Evolutionary conservation across 2,888 invertebrate species (phyloP), one percentile per base, ranked within the genome.

Genomic region (Rhingia campestris): DNA sequence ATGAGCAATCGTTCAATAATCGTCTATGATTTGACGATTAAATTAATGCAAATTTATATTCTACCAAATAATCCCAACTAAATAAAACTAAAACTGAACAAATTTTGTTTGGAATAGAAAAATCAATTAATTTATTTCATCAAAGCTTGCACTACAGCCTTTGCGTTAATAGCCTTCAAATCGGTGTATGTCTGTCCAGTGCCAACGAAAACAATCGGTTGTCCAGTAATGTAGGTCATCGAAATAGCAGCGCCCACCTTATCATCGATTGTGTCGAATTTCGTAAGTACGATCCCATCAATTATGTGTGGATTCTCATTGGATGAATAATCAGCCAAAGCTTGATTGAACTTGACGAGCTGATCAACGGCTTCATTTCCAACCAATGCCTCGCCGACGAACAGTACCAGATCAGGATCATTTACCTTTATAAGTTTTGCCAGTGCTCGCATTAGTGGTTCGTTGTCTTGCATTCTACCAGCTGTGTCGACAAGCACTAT

Each of bases 361-460:
- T 99, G 99, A 93, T 99, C 99, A 30, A 99, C 99, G 12, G 99
- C 99, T 90, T 99, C 99, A 91, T 99, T 99, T 35, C 99, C 99
- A 0, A 99, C 99, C n/a, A 99, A 92, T 0, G 99, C 99, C 91
- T 99, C 99, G 0, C 99, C 99, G 7, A 99, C 99, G 92, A 99
- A 99, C n/a, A 99, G 93, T 2, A 99, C 99, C 90, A 98, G 93
- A 92, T 99, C 99, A 0, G 99, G 99, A 89, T 97, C 96, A 91
- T 99, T 99, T 51, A 99, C 97, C 92, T 96, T 97, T 89, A 99
- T 99, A 86, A 99, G 93, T 93, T 99, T 99, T 4, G 99, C 96
- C 63, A 99, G 93, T 0, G 99, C 98, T 86, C 98, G 94, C 99
- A 99, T 99, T 47, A 99, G 93, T 0, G 99, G 99, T 90, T 99